phyloP scores from a whole-genome alignment of 2,888 invertebrate species.

The Lasioglossum pauxillum region DNA sequence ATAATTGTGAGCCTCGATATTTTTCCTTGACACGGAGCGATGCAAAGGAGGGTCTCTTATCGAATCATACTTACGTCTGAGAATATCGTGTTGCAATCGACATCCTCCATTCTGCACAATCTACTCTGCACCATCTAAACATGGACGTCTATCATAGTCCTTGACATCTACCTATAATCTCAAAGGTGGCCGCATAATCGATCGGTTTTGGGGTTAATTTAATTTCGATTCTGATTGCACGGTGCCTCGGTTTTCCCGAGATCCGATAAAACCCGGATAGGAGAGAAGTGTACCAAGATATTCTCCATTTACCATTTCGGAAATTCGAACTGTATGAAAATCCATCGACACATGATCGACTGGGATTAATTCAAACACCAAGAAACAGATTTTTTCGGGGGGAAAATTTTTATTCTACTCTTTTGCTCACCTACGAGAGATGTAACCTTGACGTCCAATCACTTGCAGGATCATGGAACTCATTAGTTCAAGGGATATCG shows the following conservation, averaged over 20 bases:
- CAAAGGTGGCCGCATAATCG: neutral
- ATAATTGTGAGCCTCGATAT: conserved; percentile 16
- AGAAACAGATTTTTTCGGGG: neutral
- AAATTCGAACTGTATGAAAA: neutral
- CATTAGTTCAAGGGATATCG: neutral
- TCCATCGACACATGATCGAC: neutral
- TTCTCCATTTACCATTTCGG: neutral
- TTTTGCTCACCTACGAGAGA: neutral
- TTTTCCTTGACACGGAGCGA: neutral
- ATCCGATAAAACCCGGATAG: neutral
- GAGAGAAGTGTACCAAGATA: neutral
- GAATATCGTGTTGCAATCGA: neutral
- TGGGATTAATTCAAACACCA: neutral
- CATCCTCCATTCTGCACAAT: neutral
- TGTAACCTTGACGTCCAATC: neutral
- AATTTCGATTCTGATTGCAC: conserved; percentile 4
- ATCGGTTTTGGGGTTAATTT: neutral
- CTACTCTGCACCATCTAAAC: neutral
- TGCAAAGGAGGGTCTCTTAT: neutral
- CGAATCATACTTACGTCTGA: neutral
- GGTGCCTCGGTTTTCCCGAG: neutral
- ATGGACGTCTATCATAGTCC: neutral
- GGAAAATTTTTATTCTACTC: neutral
- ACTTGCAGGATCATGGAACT: neutral
- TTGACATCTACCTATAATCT: neutral